Conservation (phyloP, 2,888 invertebrate genomes). For the Watsonalla cultraria region DNA sequence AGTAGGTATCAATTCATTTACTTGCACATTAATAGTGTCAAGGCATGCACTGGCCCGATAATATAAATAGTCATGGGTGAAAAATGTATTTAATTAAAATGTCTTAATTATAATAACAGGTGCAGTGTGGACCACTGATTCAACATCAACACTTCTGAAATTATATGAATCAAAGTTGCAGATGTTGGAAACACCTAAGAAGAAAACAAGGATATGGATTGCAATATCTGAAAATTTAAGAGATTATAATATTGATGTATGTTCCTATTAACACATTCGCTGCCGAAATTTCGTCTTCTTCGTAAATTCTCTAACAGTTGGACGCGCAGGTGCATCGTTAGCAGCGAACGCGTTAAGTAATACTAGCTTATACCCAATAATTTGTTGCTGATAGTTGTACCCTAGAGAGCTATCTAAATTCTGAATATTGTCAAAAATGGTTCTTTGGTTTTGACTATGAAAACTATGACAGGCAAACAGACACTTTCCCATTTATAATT, state of each 20-base stretch:
- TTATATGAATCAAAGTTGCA: conserved; percentile 45
- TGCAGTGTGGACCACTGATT: conserved; percentile 45
- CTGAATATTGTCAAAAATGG: too few relatives aligned
- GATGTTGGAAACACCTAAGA: conserved; percentile 51
- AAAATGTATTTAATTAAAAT: too few relatives aligned
- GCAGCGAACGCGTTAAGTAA: too few relatives aligned
- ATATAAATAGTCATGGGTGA: not conserved
- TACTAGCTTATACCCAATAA: not conserved
- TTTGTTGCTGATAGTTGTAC: too few relatives aligned
- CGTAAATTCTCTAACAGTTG: too few relatives aligned
- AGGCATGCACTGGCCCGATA: too few relatives aligned
- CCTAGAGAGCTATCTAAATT: too few relatives aligned
- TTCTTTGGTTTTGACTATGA: too few relatives aligned
- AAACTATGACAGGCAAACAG: too few relatives aligned
- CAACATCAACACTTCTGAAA: conserved; percentile 38
- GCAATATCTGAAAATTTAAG: conserved; percentile 45
- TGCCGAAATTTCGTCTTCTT: too few relatives aligned
- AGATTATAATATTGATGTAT: conserved; percentile 41
- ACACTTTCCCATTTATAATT: too few relatives aligned
- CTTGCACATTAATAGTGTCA: not conserved
- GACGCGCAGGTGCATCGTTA: too few relatives aligned
- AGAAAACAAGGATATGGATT: conserved; percentile 49
- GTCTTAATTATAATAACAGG: conserved; percentile 18
- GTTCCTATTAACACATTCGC: not conserved
- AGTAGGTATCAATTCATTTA: conserved; percentile 19